A percentile compares a stretch with the other conserved stretches of the same genome.
Evolutionary conservation across 2,888 invertebrate species (phyloP).

Genomic region (Macaria notata): DNA sequence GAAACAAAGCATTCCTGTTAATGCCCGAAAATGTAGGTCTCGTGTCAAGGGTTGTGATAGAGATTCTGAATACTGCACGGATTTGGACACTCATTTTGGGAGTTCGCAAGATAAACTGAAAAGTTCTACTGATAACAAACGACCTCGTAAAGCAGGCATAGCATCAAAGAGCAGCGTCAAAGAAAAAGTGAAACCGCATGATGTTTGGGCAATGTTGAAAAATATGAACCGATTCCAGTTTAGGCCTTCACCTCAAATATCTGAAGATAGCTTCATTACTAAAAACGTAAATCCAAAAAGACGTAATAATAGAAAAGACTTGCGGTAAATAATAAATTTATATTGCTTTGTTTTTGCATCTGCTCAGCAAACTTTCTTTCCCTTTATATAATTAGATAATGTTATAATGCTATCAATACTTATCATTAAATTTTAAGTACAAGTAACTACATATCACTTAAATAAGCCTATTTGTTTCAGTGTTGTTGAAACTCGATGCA

Average conservation of each 20-base stretch:
- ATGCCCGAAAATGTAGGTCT: conserved; percentile 39
- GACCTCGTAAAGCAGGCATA: conserved; percentile 21
- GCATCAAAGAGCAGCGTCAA: conserved; percentile 24
- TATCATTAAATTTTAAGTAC: no score
- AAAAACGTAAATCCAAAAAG: conserved; percentile 41
- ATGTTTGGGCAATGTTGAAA: conserved; percentile 67
- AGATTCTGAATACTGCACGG: conserved; percentile 56
- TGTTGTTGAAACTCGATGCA: conserved; percentile 59
- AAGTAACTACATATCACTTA: no score
- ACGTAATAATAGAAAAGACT: conserved; percentile 45
- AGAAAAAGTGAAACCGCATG: conserved; percentile 46
- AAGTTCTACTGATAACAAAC: conserved; percentile 42
- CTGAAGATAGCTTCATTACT: conserved; percentile 51
- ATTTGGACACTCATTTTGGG: conserved; percentile 54
- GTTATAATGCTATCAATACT: no score
- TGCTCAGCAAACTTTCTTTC: no score
- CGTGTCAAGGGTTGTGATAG: conserved; percentile 48
- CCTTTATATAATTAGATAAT: no score
- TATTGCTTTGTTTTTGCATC: no score
- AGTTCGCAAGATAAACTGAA: conserved; percentile 58
- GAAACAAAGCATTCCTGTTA: conserved; percentile 40
- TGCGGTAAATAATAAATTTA: conserved; percentile 37
- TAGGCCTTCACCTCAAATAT: conserved; percentile 58
- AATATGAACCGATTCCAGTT: conserved; percentile 67
- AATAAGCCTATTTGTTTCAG: conserved; percentile 38